Evolutionary conservation across 2,888 invertebrate species (phyloP).

Genomic region (Harpalus rubripes): DNA sequence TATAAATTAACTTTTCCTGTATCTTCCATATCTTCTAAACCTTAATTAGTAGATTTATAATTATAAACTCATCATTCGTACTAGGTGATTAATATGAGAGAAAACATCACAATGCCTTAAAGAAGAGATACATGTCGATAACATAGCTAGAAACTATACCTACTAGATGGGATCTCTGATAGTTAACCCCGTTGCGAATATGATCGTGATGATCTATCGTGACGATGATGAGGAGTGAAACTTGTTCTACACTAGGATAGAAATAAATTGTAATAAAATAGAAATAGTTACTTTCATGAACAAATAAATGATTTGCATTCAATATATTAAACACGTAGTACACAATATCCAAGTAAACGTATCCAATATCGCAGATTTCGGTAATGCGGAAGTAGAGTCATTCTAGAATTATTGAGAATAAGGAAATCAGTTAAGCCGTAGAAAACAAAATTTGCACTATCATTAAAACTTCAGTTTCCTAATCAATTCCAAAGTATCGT

Average conservation of each 20-base stretch:
- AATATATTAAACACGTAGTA: no score
- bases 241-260: neutral
- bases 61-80: conserved; percentile 40
- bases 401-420: no score
- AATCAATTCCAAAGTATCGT: no score
- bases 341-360: neutral
- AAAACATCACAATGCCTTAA: conserved; percentile 3
- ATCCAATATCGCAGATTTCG: neutral
- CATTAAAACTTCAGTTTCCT: no score
- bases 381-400: no score
- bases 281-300: no score
- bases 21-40: neutral
- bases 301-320: no score
- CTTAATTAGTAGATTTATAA: conserved; percentile 31
- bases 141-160: conserved; percentile 2
- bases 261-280: neutral
- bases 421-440: no score
- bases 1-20: conserved; percentile 7
- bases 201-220: neutral
- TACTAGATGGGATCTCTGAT: neutral
- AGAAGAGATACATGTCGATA: neutral
- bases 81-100: neutral
- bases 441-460: no score
- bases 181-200: neutral
- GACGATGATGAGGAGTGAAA: neutral